These are phyloP conservation scores for Corythoichthys haematopterus DNA, from an alignment of 2,113 vertebrate species.

Conservation along the genomic window DNA sequence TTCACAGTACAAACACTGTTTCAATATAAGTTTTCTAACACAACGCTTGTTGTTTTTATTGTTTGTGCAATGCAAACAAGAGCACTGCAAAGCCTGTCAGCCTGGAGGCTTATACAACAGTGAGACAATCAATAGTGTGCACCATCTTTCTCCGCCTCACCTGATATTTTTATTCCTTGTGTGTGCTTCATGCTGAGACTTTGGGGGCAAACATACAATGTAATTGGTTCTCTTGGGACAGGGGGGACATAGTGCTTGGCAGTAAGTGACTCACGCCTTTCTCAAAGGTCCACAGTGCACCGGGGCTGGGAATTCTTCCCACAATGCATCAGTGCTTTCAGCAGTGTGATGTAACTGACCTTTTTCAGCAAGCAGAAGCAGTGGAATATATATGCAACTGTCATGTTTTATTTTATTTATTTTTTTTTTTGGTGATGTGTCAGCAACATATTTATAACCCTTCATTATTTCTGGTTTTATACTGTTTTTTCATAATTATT, in stretches of 20 bases:
- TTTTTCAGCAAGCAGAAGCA: slow-evolving; percentile 15
- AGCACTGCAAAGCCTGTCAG: background rate
- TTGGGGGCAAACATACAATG: slow-evolving; percentile 53
- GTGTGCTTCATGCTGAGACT: slow-evolving; percentile 47
- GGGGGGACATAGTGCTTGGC: slow-evolving; percentile 20
- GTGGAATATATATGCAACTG: slow-evolving; percentile 16
- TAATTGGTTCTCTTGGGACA: slow-evolving; percentile 65
- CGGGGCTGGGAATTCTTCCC: slow-evolving; percentile 32
- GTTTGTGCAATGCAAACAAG: slow-evolving; percentile 17
- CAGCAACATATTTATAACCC: background rate
- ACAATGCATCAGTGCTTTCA: slow-evolving; percentile 44
- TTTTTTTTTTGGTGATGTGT: background rate
- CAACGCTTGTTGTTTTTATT: background rate
- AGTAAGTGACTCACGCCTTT: slow-evolving; percentile 33
- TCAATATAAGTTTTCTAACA: background rate
- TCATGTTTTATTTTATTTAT: slow-evolving; percentile 20
- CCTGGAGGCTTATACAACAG: slow-evolving; percentile 19
- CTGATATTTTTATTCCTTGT: slow-evolving; percentile 32
- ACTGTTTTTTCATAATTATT: too few relatives aligned
- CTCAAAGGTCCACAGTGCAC: slow-evolving; percentile 40
- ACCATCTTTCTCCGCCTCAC: slow-evolving; percentile 9
- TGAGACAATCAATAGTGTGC: slow-evolving; percentile 17
- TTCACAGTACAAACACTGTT: background rate
- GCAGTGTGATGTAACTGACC: slow-evolving; percentile 37
- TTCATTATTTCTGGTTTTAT: too few relatives aligned